Percentiles rank a stretch among this genome's conserved stretches.
These are phyloP conservation scores for Arctocebus calabarensis DNA, from an alignment of 2,797 vertebrate genomes.

Conservation along the genomic window DNA sequence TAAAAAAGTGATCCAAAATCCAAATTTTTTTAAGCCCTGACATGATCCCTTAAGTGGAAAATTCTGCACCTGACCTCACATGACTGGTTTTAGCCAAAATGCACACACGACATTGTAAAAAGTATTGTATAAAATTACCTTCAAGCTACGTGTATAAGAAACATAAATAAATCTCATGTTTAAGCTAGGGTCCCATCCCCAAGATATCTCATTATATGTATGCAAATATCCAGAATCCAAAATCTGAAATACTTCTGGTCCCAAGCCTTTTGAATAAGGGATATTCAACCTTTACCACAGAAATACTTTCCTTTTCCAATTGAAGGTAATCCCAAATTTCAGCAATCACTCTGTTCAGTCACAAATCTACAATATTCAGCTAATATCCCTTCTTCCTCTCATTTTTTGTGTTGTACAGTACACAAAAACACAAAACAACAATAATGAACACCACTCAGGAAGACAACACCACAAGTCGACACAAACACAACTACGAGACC, in stretches of 20 bases:
- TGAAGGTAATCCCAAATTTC: neutral
- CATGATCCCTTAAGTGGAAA: neutral
- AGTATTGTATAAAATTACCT: neutral
- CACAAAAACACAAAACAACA: no score
- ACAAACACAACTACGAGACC: no score
- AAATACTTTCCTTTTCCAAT: neutral
- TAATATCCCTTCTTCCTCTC: slow-evolving; percentile 1
- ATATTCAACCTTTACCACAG: neutral
- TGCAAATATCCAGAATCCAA: neutral
- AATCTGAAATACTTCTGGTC: neutral
- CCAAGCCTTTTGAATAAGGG: neutral
- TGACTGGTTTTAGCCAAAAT: neutral
- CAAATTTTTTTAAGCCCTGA: neutral
- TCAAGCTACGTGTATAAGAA: neutral
- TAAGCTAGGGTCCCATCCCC: neutral
- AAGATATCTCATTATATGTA: neutral
- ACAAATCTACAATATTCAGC: neutral
- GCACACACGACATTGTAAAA: neutral
- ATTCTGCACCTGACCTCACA: neutral
- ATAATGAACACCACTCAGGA: no score
- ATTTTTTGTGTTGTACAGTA: neutral
- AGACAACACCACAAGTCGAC: no score
- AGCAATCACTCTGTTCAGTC: neutral
- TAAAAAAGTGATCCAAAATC: neutral
- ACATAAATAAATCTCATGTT: neutral